Base-by-base conservation (phyloP, 2,888 invertebrate genomes). In the Hofmannophila pseudospretella region DNA sequence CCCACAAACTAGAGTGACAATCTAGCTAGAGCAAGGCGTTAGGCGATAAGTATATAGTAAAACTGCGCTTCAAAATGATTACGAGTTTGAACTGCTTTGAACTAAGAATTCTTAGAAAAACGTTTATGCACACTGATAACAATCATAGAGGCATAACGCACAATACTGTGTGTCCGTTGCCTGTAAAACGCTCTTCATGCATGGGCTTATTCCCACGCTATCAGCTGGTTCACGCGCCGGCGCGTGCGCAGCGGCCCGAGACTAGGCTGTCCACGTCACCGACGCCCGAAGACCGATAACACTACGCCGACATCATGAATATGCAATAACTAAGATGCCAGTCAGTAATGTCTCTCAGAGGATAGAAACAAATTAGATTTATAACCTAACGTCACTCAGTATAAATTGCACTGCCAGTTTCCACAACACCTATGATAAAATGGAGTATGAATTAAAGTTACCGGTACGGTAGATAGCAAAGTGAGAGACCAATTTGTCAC, bases 161-260 rank as follows among this genome's bases (percentile, higher is more conserved):
- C 46, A 34, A 37, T 32, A 41, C 34, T 42, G n/a, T 45, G 37
- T 33, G 42, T 36, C 32, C 39, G 36, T 48, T 41, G 41, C 41
- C 42, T 10, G 41, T 43, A 39, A 46, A 41, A 38, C 36, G 38
- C 32, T 51, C 44, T 65, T 62, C 56, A 65, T 58, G 59, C 61
- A 67, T 65, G 66, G 68, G 67, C 69, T 67, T 62, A 58, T 81
- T 82, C 82, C 76, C 82, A 84, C 84, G 77, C 63, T 68, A 79
- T 80, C 79, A 78, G 76, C 72, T 77, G 72, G 75, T 71, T 73
- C 61, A 78, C 72, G 82, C 74, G 59, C 57, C 72, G 67, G 66
- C 66, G 75, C 71, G 55, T 64, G 51, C 53, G 61, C 73, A 57
- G 47, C 70, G 51, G 65, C 58, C 63, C 62, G 67, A 55, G 51